Evolutionary conservation across 1,140 invertebrate genomes (phyloP), one percentile per base, ranked within the genome.

Genomic region (Amphibalanus amphitrite): DNA sequence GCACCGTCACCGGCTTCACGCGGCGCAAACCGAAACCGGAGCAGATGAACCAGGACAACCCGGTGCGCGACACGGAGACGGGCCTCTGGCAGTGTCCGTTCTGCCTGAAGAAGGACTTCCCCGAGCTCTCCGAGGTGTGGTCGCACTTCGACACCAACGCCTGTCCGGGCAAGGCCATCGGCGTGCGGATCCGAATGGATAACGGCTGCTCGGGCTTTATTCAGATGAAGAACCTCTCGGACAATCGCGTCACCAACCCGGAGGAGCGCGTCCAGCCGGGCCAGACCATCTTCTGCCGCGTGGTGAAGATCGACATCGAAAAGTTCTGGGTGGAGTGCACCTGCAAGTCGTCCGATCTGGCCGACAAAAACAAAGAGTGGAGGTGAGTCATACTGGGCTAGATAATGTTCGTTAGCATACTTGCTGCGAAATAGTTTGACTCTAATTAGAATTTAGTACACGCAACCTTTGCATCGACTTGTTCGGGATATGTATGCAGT

Each of bases 381-480:
- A 88, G 64, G 64, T 65, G 59, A 69, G 10, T 38, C 8, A 17
- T 29, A 70, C 72, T 69, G 69, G 73, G 47, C n/a, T n/a, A n/a
- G n/a, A n/a, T n/a, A n/a, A n/a, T n/a, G n/a, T n/a, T n/a, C n/a
- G n/a, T n/a, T n/a, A n/a, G n/a, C n/a, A n/a, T n/a, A n/a, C n/a
- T n/a, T n/a, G n/a, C n/a, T n/a, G n/a, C n/a, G n/a, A n/a, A n/a
- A n/a, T n/a, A n/a, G n/a, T n/a, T n/a, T n/a, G n/a, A n/a, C n/a
- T n/a, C 67, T 94, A 90, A 79, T 89, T 95, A 0, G 98, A 97
- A 76, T 84, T 97, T 15, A 95, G 99, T 0, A 99, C 99, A 72
- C 91, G 95, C 26, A 97, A 99, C 84, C 95, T 95, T 0, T 89
- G 90, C 0, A 99, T 99, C 82, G 90, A 97, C 75, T 99, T 99